phyloP scores from a whole-genome alignment of 2,888 invertebrate species.

The Anaspis maculata region DNA sequence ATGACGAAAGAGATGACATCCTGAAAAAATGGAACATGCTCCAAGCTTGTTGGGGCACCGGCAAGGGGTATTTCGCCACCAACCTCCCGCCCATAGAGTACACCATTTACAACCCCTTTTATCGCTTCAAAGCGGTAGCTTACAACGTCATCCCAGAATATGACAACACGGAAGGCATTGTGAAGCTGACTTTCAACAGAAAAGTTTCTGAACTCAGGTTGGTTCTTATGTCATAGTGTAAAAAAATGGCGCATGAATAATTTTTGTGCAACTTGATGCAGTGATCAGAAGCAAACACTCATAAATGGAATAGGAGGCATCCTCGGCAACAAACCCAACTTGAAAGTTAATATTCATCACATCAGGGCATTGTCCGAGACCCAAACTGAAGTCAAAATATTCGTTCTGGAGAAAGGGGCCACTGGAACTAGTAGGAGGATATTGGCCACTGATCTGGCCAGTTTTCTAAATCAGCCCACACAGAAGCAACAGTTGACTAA shows the following conservation, averaged over 20 bases:
- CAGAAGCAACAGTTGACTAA: slow-evolving; percentile 65
- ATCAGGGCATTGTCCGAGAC: slow-evolving; percentile 71
- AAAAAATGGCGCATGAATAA: no score
- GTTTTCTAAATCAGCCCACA: slow-evolving; percentile 60
- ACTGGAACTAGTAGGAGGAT: slow-evolving; percentile 60
- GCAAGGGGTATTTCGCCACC: slow-evolving; percentile 72
- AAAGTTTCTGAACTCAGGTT: slow-evolving; percentile 72
- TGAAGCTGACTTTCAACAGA: slow-evolving; percentile 77
- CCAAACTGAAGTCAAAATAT: slow-evolving; percentile 66
- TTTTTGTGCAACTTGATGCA: slow-evolving; percentile 31
- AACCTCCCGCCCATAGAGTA: slow-evolving; percentile 74
- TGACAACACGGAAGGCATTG: slow-evolving; percentile 86
- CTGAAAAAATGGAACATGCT: slow-evolving; percentile 92
- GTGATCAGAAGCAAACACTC: slow-evolving; percentile 62
- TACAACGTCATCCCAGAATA: slow-evolving; percentile 81
- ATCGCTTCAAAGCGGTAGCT: slow-evolving; percentile 90
- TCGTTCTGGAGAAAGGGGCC: slow-evolving; percentile 62
- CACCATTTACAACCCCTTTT: slow-evolving; percentile 82
- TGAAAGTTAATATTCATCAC: slow-evolving; percentile 68
- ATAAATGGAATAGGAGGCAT: slow-evolving; percentile 59
- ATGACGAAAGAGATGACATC: slow-evolving; percentile 90
- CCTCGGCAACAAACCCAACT: slow-evolving; percentile 77
- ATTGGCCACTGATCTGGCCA: slow-evolving; percentile 62
- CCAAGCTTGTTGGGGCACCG: slow-evolving; percentile 83
- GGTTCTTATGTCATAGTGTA: slow-evolving; percentile 25